Base-by-base conservation (phyloP, 2,888 invertebrate genomes). In the Dexiosoma caninum region DNA sequence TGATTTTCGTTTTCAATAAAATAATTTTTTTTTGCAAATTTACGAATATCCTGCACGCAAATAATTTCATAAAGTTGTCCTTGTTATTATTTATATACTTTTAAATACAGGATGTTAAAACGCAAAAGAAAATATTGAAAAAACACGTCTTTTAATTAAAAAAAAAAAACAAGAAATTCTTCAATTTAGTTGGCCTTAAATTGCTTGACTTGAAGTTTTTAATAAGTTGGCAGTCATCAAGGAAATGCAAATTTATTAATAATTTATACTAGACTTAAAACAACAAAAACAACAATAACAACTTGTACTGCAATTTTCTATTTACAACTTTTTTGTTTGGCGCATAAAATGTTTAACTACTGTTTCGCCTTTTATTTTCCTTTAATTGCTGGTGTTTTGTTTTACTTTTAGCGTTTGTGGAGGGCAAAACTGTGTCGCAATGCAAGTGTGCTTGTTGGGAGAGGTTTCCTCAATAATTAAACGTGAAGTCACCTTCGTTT, bases 171-270 rank as follows among this genome's bases (percentile, higher is more conserved):
- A 32, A 27, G 46, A 51, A 80, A 51, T 16, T 59, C 42, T 46
- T 49, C 55, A 60, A 53, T 77, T 66, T 64, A 77, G 77, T 76
- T 72, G 70, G 70, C 71, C 72, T 82, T 75, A 81, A 83, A 83
- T 83, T 81, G 81, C 79, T 82, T 74, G 71, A 74, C 77, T 82
- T 81, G 77, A 83, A 83, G 85, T 85, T 87, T 85, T 85, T 86
- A 87, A 86, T 86, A 88, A 86, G 85, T 87, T 87, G 84, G 84
- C 82, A 86, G 86, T 87, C 88, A 88, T 88, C 85, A 86, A 86
- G 88, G 87, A 88, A 87, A 87, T 87, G 88, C 86, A 88, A 86
- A 87, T 86, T 87, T 88, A 87, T 88, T 87, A 86, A 87, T 88
- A 87, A 88, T 85, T 81, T 77, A 66, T 69, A 79, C 78, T 82